These are phyloP conservation scores for Pangasius sanitwongsei DNA, from an alignment of 2,797 vertebrate genomes.

Conservation along the genomic window DNA sequence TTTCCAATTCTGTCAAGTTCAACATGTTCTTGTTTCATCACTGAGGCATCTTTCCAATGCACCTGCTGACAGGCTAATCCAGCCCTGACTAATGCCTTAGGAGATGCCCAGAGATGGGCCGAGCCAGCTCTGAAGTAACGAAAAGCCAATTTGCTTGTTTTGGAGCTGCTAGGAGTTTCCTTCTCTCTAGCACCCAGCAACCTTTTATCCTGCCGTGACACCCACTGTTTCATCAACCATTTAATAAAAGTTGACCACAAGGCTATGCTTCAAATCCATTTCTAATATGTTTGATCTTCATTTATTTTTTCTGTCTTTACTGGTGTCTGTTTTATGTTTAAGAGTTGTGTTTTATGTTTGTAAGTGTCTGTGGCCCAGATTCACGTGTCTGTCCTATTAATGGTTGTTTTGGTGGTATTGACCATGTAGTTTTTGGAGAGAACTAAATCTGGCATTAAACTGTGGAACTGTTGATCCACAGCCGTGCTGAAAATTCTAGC, in stretches of 20 bases:
- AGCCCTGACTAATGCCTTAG: conserved; percentile 18
- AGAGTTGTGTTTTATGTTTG: conserved; percentile 1
- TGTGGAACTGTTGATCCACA: conserved; percentile 36
- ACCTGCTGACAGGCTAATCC: conserved; percentile 32
- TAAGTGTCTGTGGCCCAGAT: neutral
- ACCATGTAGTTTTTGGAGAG: conserved; percentile 27
- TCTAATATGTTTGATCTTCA: neutral
- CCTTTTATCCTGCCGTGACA: conserved; percentile 38
- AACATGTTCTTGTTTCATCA: conserved; percentile 27
- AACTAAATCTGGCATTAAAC: conserved; percentile 36
- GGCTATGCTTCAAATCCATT: neutral
- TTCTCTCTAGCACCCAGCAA: conserved; percentile 32
- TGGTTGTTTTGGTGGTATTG: conserved; percentile 29
- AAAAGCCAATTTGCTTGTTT: conserved; percentile 67
- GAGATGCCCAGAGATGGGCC: conserved; percentile 39
- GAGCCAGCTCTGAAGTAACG: conserved; percentile 55
- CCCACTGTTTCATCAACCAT: conserved; percentile 5
- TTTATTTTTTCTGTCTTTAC: conserved; percentile 16
- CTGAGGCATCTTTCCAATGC: conserved; percentile 18
- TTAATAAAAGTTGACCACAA: conserved; percentile 8
- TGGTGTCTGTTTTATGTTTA: neutral
- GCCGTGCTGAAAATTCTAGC: conserved; percentile 19
- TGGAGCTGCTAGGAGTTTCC: conserved; percentile 66
- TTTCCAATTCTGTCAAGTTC: conserved; percentile 4
- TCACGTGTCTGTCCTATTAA: neutral